phyloP scores from a whole-genome alignment of 2,888 invertebrate species.

The Andricus curvator region DNA sequence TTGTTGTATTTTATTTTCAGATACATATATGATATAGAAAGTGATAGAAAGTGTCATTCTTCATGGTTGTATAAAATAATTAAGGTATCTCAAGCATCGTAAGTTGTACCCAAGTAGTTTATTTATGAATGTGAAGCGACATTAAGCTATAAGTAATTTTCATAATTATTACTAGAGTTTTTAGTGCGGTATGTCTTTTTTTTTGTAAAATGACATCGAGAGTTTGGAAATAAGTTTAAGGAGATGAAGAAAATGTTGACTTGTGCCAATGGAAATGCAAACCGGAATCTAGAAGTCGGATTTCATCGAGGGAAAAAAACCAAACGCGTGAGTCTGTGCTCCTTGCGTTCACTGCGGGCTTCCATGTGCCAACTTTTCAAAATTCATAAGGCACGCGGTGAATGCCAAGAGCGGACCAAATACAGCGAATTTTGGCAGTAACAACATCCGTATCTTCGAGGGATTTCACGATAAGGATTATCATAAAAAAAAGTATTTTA shows the following conservation, averaged over 20 bases:
- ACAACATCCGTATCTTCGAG: conserved; percentile 26
- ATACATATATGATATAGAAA: not conserved
- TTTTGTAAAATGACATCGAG: not conserved
- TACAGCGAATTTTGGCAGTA: conserved; percentile 72
- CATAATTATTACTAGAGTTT: not conserved
- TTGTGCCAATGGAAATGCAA: conserved; percentile 40
- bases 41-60: not conserved
- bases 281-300: conserved; percentile 45
- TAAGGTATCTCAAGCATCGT: conserved; percentile 1
- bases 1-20: conserved; percentile 4
- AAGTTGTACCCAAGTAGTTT: not conserved
- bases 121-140: not conserved
- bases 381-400: conserved; percentile 99
- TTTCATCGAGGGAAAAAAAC: conserved; percentile 41
- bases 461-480: conserved; percentile 22
- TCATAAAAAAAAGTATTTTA: not conserved
- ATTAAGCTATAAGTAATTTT: not conserved
- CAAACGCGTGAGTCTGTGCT: conserved; percentile 79
- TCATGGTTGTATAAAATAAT: not conserved
- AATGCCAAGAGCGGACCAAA: conserved; percentile 98
- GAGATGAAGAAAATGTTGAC: not conserved
- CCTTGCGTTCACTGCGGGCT: conserved; percentile 98
- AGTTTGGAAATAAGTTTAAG: conserved; percentile 17
- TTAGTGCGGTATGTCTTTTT: not conserved
- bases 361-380: conserved; percentile 88